phyloP scores from a whole-genome alignment of 2,797 vertebrate species.

The Centropyge bicolor region DNA sequence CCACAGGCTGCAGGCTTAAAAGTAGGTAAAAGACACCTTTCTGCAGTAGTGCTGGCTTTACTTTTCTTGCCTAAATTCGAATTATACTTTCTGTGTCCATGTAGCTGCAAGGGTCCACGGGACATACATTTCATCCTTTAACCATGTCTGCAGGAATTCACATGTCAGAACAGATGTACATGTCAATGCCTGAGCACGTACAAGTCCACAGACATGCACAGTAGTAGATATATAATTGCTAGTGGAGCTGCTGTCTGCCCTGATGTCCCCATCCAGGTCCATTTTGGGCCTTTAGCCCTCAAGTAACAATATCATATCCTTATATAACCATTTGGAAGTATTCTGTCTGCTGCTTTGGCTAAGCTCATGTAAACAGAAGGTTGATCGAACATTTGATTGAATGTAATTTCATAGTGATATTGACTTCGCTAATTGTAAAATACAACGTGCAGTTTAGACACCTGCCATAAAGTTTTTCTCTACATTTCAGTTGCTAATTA shows the following conservation, averaged over 20 bases:
- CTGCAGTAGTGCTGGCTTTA: too few relatives aligned
- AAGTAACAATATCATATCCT: background rate
- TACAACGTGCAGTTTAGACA: background rate
- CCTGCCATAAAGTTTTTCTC: background rate
- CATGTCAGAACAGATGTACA: background rate
- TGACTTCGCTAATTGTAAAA: background rate
- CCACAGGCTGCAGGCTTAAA: background rate
- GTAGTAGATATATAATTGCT: background rate
- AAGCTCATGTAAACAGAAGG: background rate
- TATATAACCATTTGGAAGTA: background rate
- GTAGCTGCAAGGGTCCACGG: background rate
- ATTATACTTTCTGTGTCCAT: background rate
- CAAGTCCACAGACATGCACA: background rate
- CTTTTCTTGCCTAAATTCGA: too few relatives aligned
- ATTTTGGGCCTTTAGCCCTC: background rate
- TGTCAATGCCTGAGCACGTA: background rate
- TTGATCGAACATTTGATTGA: background rate
- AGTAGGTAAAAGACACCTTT: too few relatives aligned
- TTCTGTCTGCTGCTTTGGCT: background rate
- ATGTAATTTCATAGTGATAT: background rate
- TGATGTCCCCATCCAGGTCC: background rate
- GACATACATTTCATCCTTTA: background rate
- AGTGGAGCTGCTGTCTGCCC: background rate
- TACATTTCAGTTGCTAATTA: slow-evolving; percentile 4
- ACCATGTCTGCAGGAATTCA: background rate